A percentile compares a stretch with the other conserved stretches of the same genome.
Evolutionary conservation across 53 echinoderm and acorn worm genomes (phyloP).

Genomic region (Apostichopus leukothele): DNA sequence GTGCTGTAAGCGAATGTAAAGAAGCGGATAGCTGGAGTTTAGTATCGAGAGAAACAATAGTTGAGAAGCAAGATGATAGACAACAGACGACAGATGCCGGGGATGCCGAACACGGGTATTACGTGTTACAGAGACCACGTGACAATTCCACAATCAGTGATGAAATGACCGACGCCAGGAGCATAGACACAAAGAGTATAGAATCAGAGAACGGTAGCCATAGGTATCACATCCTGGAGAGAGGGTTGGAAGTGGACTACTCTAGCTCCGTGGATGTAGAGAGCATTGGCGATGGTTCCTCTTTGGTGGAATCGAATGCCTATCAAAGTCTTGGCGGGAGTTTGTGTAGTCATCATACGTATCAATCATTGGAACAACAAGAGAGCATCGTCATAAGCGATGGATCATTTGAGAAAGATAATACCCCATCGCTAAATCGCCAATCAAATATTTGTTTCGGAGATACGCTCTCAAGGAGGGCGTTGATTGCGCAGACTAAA

Average conservation of each 20-base stretch:
- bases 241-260: too few relatives aligned
- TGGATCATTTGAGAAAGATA: neutral
- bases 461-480: neutral
- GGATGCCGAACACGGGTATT: neutral
- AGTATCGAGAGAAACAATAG: neutral
- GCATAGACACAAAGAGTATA: neutral
- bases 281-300: neutral
- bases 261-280: neutral
- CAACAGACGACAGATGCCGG: neutral
- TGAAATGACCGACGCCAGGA: neutral
- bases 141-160: neutral
- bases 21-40: neutral
- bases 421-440: neutral
- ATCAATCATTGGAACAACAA: conserved; percentile 35
- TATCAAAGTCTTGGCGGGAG: conserved; percentile 37
- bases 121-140: neutral
- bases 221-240: conserved; percentile 19
- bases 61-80: neutral
- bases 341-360: conserved; percentile 29
- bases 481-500: neutral
- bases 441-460: too few relatives aligned
- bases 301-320: conserved; percentile 1
- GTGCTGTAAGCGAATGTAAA: too few relatives aligned
- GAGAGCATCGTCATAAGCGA: neutral
- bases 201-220: neutral